Conservation (phyloP, 2,113 vertebrate genomes). For the Cebus imitator region DNA sequence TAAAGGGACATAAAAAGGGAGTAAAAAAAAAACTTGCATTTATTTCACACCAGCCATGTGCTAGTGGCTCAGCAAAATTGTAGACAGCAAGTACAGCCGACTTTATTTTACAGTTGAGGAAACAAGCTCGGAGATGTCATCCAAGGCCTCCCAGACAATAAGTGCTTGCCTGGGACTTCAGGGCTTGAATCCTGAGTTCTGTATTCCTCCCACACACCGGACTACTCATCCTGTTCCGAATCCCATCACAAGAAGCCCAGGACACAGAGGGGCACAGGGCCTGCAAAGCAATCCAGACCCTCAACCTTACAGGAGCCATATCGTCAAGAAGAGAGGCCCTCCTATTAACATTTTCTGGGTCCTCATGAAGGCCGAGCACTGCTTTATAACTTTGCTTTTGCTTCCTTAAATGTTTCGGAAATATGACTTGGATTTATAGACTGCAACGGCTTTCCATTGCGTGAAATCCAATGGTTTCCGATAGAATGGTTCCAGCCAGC, state of each 20-base stretch:
- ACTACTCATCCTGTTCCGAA: no score
- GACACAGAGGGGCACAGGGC: no score
- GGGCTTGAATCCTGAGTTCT: background rate
- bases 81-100: background rate
- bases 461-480: background rate
- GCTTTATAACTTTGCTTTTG: background rate
- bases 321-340: background rate
- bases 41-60: background rate
- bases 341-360: no score
- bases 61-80: background rate
- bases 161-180: background rate
- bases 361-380: no score
- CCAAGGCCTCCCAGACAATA: background rate
- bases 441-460: background rate
- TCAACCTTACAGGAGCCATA: fast-evolving
- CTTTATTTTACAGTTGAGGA: background rate
- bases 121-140: background rate
- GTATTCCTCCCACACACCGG: no score
- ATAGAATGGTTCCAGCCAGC: background rate
- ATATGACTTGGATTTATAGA: background rate
- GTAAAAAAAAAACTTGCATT: background rate
- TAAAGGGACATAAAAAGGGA: background rate
- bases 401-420: background rate
- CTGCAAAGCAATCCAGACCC: background rate
- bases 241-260: background rate